These are phyloP conservation scores for Cephalotes varians DNA, from an alignment of 2,888 invertebrate species.

Conservation along the genomic window DNA sequence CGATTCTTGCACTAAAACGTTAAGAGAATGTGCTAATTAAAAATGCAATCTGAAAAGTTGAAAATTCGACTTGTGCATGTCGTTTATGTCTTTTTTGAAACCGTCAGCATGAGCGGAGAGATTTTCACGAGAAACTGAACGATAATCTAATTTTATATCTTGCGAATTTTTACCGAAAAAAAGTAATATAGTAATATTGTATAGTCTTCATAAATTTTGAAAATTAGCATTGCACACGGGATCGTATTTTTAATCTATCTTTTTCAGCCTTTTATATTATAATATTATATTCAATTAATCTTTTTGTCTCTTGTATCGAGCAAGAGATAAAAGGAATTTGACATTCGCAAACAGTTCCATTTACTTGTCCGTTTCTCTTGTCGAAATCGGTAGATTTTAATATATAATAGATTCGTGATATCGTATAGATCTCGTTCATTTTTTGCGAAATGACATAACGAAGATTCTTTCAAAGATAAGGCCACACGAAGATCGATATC, in stretches of 20 bases:
- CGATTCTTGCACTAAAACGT: neutral
- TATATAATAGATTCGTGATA: neutral
- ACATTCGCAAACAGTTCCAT: neutral
- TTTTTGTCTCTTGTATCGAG: neutral
- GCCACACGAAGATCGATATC: neutral
- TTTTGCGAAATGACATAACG: slow-evolving; percentile 29
- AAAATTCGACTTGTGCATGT: slow-evolving; percentile 10
- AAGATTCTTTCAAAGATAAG: slow-evolving; percentile 14
- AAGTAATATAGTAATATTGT: neutral
- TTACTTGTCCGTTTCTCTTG: slow-evolving; percentile 4
- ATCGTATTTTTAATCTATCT: neutral
- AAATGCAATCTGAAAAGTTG: neutral
- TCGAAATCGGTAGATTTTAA: neutral
- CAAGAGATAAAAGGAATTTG: neutral
- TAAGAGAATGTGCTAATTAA: neutral
- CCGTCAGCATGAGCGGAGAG: neutral
- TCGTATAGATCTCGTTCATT: slow-evolving; percentile 17
- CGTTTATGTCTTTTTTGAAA: neutral
- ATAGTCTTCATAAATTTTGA: neutral
- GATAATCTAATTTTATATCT: neutral
- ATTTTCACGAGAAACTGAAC: neutral
- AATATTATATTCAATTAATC: neutral
- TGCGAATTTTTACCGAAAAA: slow-evolving; percentile 11
- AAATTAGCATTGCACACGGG: neutral
- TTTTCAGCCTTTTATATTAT: neutral